These are phyloP conservation scores for Amphimedon queenslandica DNA, from an alignment of 37 sponge, comb jelly and placozoan species.

Conservation along the genomic window DNA sequence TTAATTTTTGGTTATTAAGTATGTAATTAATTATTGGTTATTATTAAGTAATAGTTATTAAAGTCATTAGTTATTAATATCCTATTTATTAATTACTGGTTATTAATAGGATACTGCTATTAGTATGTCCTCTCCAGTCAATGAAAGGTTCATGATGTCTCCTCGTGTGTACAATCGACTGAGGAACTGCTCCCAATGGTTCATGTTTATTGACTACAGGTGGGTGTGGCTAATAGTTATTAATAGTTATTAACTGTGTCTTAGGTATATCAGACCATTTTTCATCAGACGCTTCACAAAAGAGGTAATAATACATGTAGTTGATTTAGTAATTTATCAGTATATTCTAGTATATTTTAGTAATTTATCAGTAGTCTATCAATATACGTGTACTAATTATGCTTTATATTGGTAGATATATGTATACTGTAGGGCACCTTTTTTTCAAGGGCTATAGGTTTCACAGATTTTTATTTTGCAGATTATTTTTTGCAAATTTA, in stretches of 20 bases:
- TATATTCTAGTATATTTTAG: background rate
- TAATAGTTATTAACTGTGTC: background rate
- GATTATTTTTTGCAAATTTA: too few species aligned
- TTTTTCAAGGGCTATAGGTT: too few species aligned
- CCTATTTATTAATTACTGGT: too few species aligned
- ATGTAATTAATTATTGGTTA: too few species aligned
- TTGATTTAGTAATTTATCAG: too few species aligned
- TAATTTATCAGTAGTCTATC: background rate
- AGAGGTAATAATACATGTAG: constrained; percentile 17
- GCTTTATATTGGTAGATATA: background rate
- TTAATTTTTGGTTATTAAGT: too few species aligned
- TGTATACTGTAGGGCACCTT: too few species aligned
- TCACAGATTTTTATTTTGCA: too few species aligned
- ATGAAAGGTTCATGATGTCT: background rate
- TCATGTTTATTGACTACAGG: constrained; percentile 50
- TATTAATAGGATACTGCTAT: constrained; percentile 36
- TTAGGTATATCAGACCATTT: constrained; percentile 59
- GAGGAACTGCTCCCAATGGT: constrained; percentile 36
- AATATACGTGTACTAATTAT: constrained; percentile 6
- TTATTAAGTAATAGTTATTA: too few species aligned
- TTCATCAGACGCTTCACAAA: constrained; percentile 58
- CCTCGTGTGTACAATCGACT: background rate
- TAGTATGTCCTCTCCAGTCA: background rate
- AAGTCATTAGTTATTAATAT: too few species aligned
- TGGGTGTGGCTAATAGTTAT: background rate